Percentiles rank a stretch among this genome's conserved stretches.
phyloP scores from a whole-genome alignment of 2,113 vertebrate species.

The Alligator mississippiensis region DNA sequence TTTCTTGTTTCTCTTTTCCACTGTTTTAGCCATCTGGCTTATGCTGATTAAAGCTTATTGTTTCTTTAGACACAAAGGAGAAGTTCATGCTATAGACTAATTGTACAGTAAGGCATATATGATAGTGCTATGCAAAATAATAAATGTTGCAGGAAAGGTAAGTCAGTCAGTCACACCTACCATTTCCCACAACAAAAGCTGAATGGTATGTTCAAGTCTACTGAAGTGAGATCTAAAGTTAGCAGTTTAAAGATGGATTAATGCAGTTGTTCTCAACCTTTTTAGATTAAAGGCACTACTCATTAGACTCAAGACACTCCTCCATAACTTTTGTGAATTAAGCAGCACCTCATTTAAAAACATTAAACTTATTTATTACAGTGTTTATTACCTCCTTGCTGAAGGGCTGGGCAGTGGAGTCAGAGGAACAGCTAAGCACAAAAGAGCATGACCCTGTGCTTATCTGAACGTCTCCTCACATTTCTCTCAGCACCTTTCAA shows the following conservation, averaged over 20 bases:
- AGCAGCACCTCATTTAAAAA: no score
- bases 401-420: no score
- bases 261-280: not conserved
- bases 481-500: no score
- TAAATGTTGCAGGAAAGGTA: not conserved
- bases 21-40: not conserved
- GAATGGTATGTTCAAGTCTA: not conserved
- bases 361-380: no score
- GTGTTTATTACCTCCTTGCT: no score
- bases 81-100: not conserved
- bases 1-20: not conserved
- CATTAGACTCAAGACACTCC: not conserved
- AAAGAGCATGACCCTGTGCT: no score
- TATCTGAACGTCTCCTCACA: no score
- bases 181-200: not conserved
- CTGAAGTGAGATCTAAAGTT: not conserved
- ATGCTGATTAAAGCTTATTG: not conserved
- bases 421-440: no score
- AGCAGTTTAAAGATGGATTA: not conserved
- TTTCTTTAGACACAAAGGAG: accelerated
- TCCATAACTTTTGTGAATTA: not conserved
- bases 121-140: not conserved
- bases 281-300: no score
- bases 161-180: not conserved
- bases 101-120: not conserved